Conservation (phyloP, 2,888 invertebrate species). For the Omphaloscelis lunosa region DNA sequence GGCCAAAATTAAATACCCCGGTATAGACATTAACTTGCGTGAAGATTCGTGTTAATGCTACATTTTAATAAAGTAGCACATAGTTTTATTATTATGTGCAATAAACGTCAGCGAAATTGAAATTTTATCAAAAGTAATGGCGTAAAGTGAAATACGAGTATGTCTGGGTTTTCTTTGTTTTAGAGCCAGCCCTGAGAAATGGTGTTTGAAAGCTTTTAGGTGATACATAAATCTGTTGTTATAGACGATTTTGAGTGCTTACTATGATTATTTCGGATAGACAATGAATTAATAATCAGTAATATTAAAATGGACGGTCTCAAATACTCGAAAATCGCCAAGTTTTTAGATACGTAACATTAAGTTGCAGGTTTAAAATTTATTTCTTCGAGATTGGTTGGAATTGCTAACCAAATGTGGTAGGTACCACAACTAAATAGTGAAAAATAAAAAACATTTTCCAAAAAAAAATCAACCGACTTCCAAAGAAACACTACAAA, state of each 20-base stretch:
- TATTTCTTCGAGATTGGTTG: background rate
- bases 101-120: constrained; percentile 60
- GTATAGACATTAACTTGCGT: constrained; percentile 53
- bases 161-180: constrained; percentile 32
- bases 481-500: too few relatives aligned
- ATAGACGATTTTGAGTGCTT: background rate
- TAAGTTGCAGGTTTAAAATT: background rate
- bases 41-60: constrained; percentile 55
- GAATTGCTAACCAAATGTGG: background rate
- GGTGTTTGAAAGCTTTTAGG: constrained; percentile 32
- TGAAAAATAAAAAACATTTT: too few relatives aligned
- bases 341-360: background rate
- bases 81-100: constrained; percentile 58
- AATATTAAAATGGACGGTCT: background rate
- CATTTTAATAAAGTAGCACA: constrained; percentile 57
- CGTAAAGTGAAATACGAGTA: constrained; percentile 24
- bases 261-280: background rate
- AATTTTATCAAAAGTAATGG: constrained; percentile 60
- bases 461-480: too few relatives aligned
- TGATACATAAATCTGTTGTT: constrained; percentile 34
- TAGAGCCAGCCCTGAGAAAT: constrained; percentile 13
- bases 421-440: too few relatives aligned
- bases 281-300: background rate
- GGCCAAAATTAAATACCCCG: constrained; percentile 59
- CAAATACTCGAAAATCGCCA: background rate